Conservation (phyloP, 2,797 vertebrate genomes). For the Neomorphus geoffroyi region DNA sequence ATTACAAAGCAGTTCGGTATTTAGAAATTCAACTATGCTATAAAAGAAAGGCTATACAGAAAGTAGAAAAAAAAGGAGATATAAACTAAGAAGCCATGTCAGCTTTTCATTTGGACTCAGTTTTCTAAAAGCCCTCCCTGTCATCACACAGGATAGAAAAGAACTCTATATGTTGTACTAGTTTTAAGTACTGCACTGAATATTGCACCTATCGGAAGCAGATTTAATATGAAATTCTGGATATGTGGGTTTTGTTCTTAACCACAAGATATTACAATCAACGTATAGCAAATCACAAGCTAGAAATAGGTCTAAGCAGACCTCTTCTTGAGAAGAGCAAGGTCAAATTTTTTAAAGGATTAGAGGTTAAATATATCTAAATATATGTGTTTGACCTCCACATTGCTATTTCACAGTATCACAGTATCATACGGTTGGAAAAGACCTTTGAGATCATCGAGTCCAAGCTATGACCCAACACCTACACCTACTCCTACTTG, state of each 20-base stretch:
- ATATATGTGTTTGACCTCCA: not conserved
- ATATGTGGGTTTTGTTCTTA: not conserved
- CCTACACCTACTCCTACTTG: too few relatives aligned
- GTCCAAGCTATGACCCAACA: too few relatives aligned
- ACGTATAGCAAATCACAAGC: not conserved
- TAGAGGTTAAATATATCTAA: not conserved
- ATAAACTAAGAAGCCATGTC: conserved; percentile 85
- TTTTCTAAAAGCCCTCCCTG: conserved; percentile 79
- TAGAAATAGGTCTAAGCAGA: not conserved
- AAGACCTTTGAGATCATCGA: too few relatives aligned
- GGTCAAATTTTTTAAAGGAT: not conserved
- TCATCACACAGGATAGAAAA: conserved; percentile 72
- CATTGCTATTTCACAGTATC: too few relatives aligned
- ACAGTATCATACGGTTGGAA: too few relatives aligned
- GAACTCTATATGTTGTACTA: not conserved
- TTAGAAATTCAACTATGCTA: conserved; percentile 83
- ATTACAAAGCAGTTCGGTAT: conserved; percentile 83
- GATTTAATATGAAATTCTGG: conserved; percentile 19
- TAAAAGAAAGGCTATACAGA: conserved; percentile 83
- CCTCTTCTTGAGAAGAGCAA: not conserved
- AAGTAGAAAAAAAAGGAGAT: conserved; percentile 78
- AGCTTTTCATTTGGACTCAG: conserved; percentile 81
- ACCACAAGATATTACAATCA: not conserved
- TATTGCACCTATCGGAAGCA: conserved; percentile 66
- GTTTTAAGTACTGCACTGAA: conserved; percentile 40